phyloP scores from a whole-genome alignment of 1,140 invertebrate species.

The Mamestra configurata region DNA sequence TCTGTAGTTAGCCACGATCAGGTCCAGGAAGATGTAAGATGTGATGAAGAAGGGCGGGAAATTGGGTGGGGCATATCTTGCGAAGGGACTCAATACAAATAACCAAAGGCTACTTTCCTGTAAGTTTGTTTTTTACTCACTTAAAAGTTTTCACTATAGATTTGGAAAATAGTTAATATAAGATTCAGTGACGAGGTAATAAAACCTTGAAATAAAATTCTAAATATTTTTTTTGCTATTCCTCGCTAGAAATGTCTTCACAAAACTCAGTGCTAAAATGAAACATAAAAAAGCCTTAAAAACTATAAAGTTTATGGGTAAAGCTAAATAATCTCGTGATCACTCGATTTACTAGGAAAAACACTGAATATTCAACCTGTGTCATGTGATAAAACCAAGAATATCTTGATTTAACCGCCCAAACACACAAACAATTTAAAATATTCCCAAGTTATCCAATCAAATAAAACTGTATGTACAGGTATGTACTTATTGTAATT shows the following conservation, averaged over 20 bases:
- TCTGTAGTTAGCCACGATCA: too few species aligned
- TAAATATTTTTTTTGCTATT: too few species aligned
- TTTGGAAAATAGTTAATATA: neutral
- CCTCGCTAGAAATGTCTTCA: neutral
- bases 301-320: neutral
- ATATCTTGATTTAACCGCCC: slow-evolving; percentile 6
- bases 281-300: slow-evolving; percentile 10
- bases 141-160: too few species aligned
- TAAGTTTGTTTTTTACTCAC: too few species aligned
- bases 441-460: slow-evolving; percentile 4
- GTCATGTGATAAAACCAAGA: slow-evolving; percentile 21
- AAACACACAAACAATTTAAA: slow-evolving; percentile 7
- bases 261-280: neutral
- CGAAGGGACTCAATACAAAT: too few species aligned
- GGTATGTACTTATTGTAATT: slow-evolving; percentile 1
- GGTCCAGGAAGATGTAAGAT: too few species aligned
- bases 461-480: neutral
- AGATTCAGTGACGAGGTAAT: too few species aligned
- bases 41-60: too few species aligned
- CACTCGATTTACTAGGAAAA: slow-evolving; percentile 25
- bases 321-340: slow-evolving; percentile 25
- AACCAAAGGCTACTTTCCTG: too few species aligned
- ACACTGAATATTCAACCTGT: slow-evolving; percentile 39
- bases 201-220: too few species aligned
- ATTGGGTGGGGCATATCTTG: too few species aligned